Evolutionary conservation across 2,888 invertebrate species (phyloP), one percentile per base, ranked within the genome.

Genomic region (Caenorhabditis panamensis): DNA sequence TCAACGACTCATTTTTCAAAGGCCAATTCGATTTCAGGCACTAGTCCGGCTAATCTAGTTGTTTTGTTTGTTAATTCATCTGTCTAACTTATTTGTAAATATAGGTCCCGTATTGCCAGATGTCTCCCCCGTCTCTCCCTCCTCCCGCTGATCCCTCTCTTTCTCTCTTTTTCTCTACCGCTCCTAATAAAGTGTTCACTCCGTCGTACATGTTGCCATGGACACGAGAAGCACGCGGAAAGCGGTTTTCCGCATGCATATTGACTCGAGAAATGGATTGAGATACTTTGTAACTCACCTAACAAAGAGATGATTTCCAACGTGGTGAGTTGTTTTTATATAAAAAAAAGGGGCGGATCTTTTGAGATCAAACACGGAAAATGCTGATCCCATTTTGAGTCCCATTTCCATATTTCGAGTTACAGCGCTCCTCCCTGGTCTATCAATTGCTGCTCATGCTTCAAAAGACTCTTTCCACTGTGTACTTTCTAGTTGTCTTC

Each of bases 381-480:
- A 41, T 62, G 20, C 6, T 28, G 18, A 36, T 53, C 20, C 16
- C 1, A n/a, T 53, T 26, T 28, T 28, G 41, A 31, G 31, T 31
- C 8, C 13, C 9, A 56, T 36, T 44, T 63, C n/a, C 20, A n/a
- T 49, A 8, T 78, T 78, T n/a, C n/a, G n/a, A n/a, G n/a, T n/a
- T n/a, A 11, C 68, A 82, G 82, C 72, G 78, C 31, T 82, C 82
- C 26, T 84, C 84, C 1, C 71, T 84, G n/a, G 59, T 75, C n/a
- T 84, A 82, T 37, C 84, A 84, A 75, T 44, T 84, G 8, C 51
- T 84, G 3, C 37, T 82, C 11, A 68, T 37, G 28, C 53, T 67
- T 54, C 82, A 84, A 36, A 77, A 71, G 41, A 79, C 79, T 26
- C 31, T 77, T 36, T 82, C 84, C 4, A 6, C 67, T 2, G 67